Base-by-base conservation (phyloP, 2,797 vertebrate genomes). In the Lutjanus argentimaculatus region DNA sequence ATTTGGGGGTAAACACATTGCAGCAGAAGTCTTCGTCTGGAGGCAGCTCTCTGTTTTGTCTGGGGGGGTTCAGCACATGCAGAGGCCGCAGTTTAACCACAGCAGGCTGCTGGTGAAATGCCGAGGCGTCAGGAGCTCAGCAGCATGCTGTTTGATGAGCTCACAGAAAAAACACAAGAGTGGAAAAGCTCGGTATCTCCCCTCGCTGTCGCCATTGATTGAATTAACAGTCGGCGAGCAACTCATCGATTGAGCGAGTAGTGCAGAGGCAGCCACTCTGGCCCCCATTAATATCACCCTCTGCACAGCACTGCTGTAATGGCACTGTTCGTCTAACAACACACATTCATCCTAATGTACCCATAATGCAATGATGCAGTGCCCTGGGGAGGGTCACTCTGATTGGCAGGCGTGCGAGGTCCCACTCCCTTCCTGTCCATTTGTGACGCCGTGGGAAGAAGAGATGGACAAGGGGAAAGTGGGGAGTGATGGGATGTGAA, bases 1-100 rank as follows among this genome's bases (percentile, higher is more conserved):
- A 85, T 86, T 78, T 88, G 53, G 79, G 80, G 85, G 62, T 74
- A 74, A 92, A 93, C 87, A 89, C 72, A 61, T 51, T 74, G 82
- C 76, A 67, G 87, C 59, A 76, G 64, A 80, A 85, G 65, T 58
- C 59, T 59, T 48, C 53, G 11, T 79, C 77, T 77, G 72, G 74
- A 80, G 51, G 81, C 25, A 22, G 67, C 76, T 52, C 66, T 49
- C 63, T 6, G 73, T 42, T 71, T 12, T 52, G 65, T 68, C 69
- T 75, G 8, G 30, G 25, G 42, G 10, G 43, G 22, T 4, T 52
- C 22, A 64, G 48, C 59, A 53, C 30, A 52, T 48, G 46, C 67
- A 62, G 63, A 56, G 71, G 79, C 70, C 43, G 17, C 53, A 7
- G 46, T 66, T 69, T 46, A 77, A 79, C 72, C 58, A 19, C 72